These are phyloP conservation scores for Brachionus calyciflorus DNA, from an alignment of 1,140 invertebrate species.

Conservation along the genomic window DNA sequence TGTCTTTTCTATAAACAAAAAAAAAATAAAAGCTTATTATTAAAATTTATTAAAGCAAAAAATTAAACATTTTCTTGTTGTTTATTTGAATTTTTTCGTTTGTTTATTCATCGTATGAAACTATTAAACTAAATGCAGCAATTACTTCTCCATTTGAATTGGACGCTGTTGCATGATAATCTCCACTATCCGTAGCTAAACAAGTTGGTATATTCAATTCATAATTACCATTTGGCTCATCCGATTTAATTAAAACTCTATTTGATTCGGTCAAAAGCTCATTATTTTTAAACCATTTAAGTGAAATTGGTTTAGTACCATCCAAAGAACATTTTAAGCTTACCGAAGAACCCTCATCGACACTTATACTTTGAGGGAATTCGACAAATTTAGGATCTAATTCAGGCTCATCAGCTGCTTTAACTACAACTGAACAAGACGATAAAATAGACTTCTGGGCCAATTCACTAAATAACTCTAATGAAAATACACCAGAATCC, in stretches of 20 bases:
- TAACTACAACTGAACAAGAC: conserved; percentile 41
- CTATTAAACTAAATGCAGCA: conserved; percentile 44
- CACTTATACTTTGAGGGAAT: conserved; percentile 4
- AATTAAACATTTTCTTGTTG: conserved; percentile 8
- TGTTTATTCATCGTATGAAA: conserved; percentile 30
- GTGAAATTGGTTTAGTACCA: conserved; percentile 28
- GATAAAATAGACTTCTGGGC: background rate
- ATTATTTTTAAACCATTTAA: conserved; percentile 40
- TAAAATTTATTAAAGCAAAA: background rate
- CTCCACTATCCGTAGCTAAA: conserved; percentile 40
- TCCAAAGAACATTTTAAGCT: conserved; percentile 6
- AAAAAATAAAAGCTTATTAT: too few species aligned
- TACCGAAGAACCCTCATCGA: background rate
- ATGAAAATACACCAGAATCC: conserved; percentile 47
- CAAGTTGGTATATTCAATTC: background rate
- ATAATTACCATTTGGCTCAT: background rate
- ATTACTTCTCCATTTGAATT: conserved; percentile 45
- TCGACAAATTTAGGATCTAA: conserved; percentile 34
- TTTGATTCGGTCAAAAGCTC: background rate
- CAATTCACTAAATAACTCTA: background rate
- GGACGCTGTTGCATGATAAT: conserved; percentile 12
- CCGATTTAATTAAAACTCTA: background rate
- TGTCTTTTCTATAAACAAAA: too few species aligned
- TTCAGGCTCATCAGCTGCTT: conserved; percentile 29
- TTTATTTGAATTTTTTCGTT: too few species aligned